Conservation (phyloP, 2,888 invertebrate genomes). For the Marasmarcha lunaedactyla region DNA sequence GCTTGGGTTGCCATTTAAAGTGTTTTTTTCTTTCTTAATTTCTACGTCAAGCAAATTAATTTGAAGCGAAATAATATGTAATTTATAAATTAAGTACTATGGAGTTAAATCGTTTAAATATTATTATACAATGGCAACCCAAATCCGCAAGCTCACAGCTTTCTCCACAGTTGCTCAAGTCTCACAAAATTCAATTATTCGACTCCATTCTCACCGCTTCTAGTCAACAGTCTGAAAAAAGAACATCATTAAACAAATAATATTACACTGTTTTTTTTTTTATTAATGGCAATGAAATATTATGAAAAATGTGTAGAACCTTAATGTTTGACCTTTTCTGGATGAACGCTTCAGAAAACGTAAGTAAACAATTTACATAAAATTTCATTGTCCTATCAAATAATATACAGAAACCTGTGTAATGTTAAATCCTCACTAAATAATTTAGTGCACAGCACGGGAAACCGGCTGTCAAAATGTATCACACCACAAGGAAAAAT, state of each 20-base stretch:
- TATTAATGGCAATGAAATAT: neutral
- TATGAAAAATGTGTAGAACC: neutral
- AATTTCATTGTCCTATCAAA: slow-evolving; percentile 1
- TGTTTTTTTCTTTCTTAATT: too few relatives aligned
- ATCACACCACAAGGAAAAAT: slow-evolving; percentile 67
- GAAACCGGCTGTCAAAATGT: slow-evolving; percentile 52
- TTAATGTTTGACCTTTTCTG: too few relatives aligned
- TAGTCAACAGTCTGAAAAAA: slow-evolving; percentile 35
- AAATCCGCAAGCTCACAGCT: slow-evolving; percentile 57
- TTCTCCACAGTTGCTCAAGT: slow-evolving; percentile 62
- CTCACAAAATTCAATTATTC: slow-evolving; percentile 27
- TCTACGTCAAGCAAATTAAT: too few relatives aligned
- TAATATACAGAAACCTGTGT: slow-evolving; percentile 14
- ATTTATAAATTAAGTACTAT: too few relatives aligned
- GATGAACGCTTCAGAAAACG: too few relatives aligned
- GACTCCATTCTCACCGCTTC: slow-evolving; percentile 49
- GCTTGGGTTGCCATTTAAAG: slow-evolving; percentile 42
- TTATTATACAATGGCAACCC: slow-evolving; percentile 53
- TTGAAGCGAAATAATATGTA: too few relatives aligned
- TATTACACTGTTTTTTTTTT: neutral
- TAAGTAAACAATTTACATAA: too few relatives aligned
- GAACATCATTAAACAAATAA: neutral
- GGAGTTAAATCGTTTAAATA: too few relatives aligned
- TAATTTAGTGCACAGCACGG: slow-evolving; percentile 21
- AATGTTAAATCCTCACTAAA: slow-evolving; percentile 20